Percentiles rank a stretch among this genome's conserved stretches.
phyloP scores from a whole-genome alignment of 2,888 invertebrate species.

The Pimpla rufipes region DNA sequence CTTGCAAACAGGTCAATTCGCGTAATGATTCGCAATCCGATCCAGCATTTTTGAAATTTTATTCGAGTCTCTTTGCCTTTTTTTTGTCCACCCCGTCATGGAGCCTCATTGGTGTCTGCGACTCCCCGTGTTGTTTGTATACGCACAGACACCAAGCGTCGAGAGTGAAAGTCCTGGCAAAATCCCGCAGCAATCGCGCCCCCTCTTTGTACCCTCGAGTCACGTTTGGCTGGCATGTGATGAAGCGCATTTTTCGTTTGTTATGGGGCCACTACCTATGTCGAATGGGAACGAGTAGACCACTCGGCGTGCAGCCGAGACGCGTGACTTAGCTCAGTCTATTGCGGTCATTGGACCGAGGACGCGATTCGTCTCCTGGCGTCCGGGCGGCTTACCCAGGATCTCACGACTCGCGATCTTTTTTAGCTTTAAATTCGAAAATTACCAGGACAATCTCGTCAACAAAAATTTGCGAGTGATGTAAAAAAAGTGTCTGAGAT shows the following conservation, averaged over 20 bases:
- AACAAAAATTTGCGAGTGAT: neutral
- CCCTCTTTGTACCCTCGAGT: conserved; percentile 52
- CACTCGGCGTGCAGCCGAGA: conserved; percentile 6
- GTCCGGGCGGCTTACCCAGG: neutral
- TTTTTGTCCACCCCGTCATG: too few relatives aligned
- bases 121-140: too few relatives aligned
- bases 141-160: conserved; percentile 57
- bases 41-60: too few relatives aligned
- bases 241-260: conserved; percentile 66
- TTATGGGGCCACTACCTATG: neutral
- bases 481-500: neutral
- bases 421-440: neutral
- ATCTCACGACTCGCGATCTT: neutral
- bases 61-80: too few relatives aligned
- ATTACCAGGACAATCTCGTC: neutral
- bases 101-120: too few relatives aligned
- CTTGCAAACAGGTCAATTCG: too few relatives aligned
- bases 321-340: conserved; percentile 47
- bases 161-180: conserved; percentile 76
- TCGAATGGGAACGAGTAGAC: conserved; percentile 13
- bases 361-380: neutral
- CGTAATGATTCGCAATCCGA: too few relatives aligned
- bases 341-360: conserved; percentile 29
- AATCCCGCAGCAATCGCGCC: conserved; percentile 6
- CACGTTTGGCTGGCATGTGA: conserved; percentile 80